These are phyloP conservation scores for Gastrophryne carolinensis DNA, from an alignment of 2,797 vertebrate genomes.

Conservation along the genomic window DNA sequence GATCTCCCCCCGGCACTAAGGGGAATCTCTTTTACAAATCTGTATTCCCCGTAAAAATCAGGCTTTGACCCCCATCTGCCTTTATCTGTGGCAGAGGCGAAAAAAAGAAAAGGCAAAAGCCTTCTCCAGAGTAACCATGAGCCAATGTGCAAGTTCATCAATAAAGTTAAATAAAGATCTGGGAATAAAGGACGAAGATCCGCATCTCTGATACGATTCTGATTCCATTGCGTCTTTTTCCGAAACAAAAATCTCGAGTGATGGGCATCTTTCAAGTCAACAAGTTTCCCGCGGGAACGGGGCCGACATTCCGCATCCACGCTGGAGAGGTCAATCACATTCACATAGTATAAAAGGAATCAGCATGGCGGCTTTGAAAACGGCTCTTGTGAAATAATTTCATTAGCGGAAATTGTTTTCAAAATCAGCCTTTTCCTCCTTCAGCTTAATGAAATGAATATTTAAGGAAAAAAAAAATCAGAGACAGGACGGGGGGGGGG, in stretches of 20 bases:
- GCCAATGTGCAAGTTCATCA: no score
- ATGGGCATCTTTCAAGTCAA: conserved; percentile 27
- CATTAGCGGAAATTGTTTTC: conserved; percentile 38
- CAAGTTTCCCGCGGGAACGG: conserved; percentile 40
- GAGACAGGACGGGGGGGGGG: conserved; percentile 4
- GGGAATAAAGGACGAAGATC: no score
- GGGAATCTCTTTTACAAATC: no score
- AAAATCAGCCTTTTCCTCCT: conserved; percentile 49
- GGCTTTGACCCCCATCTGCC: no score
- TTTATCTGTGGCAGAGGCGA: no score
- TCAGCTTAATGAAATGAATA: conserved; percentile 52
- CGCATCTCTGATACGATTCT: no score
- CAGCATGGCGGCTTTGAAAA: conserved; percentile 41
- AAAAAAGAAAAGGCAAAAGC: no score
- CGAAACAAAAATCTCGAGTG: background rate
- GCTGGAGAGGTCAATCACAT: conserved; percentile 50
- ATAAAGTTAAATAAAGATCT: no score
- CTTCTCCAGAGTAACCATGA: no score
- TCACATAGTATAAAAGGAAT: conserved; percentile 42
- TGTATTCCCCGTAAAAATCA: no score
- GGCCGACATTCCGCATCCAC: conserved; percentile 44
- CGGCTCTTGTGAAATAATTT: conserved; percentile 21
- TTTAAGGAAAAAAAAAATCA: conserved; percentile 44
- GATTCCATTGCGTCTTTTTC: background rate
- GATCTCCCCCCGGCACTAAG: no score